These are phyloP conservation scores for Malurus cyaneus DNA, from an alignment of 2,113 vertebrate genomes.

Conservation along the genomic window DNA sequence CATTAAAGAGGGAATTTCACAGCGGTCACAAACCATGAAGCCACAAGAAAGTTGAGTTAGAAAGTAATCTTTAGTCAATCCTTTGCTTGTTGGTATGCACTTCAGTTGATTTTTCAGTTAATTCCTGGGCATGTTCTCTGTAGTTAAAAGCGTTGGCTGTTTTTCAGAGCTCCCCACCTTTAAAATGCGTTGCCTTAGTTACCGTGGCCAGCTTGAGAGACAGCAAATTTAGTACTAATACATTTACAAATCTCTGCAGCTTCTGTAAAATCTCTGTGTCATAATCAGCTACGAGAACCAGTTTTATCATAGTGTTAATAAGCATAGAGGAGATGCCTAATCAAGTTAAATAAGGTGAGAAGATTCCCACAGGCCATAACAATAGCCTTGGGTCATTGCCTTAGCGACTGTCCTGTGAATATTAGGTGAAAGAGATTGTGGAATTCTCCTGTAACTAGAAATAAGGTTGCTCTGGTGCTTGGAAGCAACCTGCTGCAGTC, in stretches of 20 bases:
- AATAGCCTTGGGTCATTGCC: background rate
- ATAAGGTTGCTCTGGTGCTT: background rate
- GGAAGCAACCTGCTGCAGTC: background rate
- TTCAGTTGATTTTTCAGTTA: background rate
- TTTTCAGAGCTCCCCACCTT: conserved; percentile 39
- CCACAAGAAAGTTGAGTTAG: background rate
- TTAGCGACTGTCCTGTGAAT: background rate
- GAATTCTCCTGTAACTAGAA: background rate
- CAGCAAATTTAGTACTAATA: conserved; percentile 51
- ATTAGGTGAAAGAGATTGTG: background rate
- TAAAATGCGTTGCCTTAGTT: conserved; percentile 58
- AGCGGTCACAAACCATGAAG: background rate
- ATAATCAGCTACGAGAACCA: background rate
- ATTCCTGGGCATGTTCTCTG: background rate
- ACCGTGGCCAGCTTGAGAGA: conserved; percentile 34
- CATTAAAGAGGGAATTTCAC: background rate
- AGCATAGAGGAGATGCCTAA: background rate
- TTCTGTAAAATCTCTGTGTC: conserved; percentile 13
- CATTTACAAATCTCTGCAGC: conserved; percentile 23
- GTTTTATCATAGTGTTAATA: background rate
- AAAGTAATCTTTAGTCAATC: background rate
- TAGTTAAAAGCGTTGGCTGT: conserved; percentile 18
- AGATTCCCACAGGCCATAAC: background rate
- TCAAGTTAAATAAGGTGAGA: background rate
- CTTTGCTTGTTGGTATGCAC: background rate